Evolutionary conservation across 2,888 invertebrate genomes (phyloP).

Genomic region (Macaria notata): DNA sequence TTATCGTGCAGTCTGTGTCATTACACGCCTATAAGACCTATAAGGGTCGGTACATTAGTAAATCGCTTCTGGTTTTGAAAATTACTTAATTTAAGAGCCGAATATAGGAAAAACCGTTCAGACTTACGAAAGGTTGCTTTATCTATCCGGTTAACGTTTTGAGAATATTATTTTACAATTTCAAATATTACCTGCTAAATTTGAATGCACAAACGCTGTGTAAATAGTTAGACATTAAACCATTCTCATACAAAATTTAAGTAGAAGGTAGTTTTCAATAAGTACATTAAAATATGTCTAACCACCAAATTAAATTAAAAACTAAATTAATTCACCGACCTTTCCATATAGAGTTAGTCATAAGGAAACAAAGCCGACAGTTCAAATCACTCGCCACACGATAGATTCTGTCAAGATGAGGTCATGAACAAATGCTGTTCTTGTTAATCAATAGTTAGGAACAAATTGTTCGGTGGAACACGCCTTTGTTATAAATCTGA

Average conservation of each 20-base stretch:
- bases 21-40: conserved; percentile 21
- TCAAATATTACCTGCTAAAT: too few species aligned
- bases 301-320: too few species aligned
- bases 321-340: conserved; percentile 18
- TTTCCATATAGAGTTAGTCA: conserved; percentile 19
- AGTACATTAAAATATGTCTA: too few species aligned
- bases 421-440: conserved; percentile 45
- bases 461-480: conserved; percentile 38
- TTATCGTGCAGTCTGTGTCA: conserved; percentile 25
- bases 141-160: too few species aligned
- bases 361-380: conserved; percentile 40
- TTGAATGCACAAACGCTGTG: too few species aligned
- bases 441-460: conserved; percentile 47
- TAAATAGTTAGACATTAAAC: too few species aligned
- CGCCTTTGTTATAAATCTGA: conserved; percentile 43
- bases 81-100: conserved; percentile 8
- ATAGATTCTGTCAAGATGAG: conserved; percentile 40
- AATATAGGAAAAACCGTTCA: neutral
- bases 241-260: too few species aligned
- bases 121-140: too few species aligned
- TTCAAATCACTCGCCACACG: conserved; percentile 36
- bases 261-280: too few species aligned
- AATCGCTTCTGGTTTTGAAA: conserved; percentile 22
- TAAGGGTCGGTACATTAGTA: conserved; percentile 14
- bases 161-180: too few species aligned